A percentile compares a stretch with the other conserved stretches of the same genome.
Conservation (phyloP, 2,113 vertebrate genomes). For the Maccullochella peelii region DNA sequence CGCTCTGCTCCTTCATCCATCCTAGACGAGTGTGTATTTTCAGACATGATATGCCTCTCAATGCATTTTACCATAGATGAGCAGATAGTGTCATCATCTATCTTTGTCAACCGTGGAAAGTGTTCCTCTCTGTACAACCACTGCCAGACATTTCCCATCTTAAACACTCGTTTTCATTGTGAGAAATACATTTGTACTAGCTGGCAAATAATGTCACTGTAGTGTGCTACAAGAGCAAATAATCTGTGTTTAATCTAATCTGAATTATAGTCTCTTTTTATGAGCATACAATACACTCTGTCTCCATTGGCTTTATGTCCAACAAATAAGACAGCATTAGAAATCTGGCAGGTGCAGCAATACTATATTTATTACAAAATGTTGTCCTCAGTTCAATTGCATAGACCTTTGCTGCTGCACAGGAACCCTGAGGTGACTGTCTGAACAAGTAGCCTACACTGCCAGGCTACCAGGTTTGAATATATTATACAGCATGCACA, state of each 20-base stretch:
- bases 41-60: constrained; percentile 33
- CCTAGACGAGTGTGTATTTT: constrained; percentile 38
- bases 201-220: constrained; percentile 24
- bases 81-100: constrained; percentile 52
- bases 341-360: constrained; percentile 30
- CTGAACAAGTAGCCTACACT: constrained; percentile 37
- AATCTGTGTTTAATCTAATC: constrained; percentile 11
- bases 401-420: constrained; percentile 61
- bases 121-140: constrained; percentile 1
- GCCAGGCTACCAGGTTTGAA: constrained; percentile 24
- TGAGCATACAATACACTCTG: constrained; percentile 2
- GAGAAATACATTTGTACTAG: constrained; percentile 16
- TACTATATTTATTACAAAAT: constrained; percentile 36
- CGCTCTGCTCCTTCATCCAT: constrained; percentile 36
- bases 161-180: constrained; percentile 8
- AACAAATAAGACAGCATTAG: constrained; percentile 31
- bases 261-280: constrained; percentile 9
- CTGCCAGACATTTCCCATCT: constrained; percentile 19
- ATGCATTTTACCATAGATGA: constrained; percentile 48
- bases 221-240: neutral
- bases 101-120: constrained; percentile 52
- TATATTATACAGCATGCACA: constrained; percentile 23
- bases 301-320: constrained; percentile 29
- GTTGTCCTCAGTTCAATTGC: constrained; percentile 46
- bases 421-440: constrained; percentile 51